Evolutionary conservation across 2,888 invertebrate genomes (phyloP).

Genomic region (Tinea semifulvella): DNA sequence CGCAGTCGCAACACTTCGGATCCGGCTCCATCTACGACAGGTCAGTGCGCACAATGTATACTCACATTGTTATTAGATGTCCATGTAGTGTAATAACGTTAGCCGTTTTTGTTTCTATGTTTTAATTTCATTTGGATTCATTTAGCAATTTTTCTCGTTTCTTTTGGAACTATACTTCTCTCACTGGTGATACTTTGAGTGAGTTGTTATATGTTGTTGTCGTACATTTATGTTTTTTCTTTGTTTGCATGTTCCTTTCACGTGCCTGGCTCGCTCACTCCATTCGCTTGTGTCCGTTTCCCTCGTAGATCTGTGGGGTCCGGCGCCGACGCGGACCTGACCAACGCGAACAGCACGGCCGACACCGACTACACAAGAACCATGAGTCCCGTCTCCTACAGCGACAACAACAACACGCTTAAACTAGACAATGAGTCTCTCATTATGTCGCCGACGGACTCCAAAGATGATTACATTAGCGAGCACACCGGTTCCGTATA

Average conservation of each 20-base stretch:
- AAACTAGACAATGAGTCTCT: slow-evolving; percentile 59
- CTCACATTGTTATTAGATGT: slow-evolving; percentile 33
- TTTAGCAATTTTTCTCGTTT: slow-evolving; percentile 1
- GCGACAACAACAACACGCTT: slow-evolving; percentile 58
- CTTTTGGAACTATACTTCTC: not conserved
- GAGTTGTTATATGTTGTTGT: slow-evolving; percentile 8
- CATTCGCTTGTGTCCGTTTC: slow-evolving; percentile 58
- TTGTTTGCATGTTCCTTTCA: slow-evolving; percentile 61
- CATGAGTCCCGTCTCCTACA: slow-evolving; percentile 43
- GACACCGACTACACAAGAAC: slow-evolving; percentile 46
- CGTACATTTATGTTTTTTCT: slow-evolving; percentile 21
- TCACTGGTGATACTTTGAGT: slow-evolving; percentile 1
- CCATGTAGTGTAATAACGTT: slow-evolving; percentile 15
- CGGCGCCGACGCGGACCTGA: slow-evolving; percentile 38
- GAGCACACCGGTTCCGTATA: slow-evolving; percentile 44
- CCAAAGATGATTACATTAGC: slow-evolving; percentile 47
- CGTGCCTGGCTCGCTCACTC: slow-evolving; percentile 45
- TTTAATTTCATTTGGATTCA: not conserved
- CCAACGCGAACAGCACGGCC: slow-evolving; percentile 37
- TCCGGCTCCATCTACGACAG: slow-evolving; percentile 85
- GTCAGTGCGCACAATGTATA: slow-evolving; percentile 49
- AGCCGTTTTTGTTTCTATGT: slow-evolving; percentile 1
- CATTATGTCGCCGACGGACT: slow-evolving; percentile 48
- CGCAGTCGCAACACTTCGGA: slow-evolving; percentile 75
- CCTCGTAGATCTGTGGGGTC: slow-evolving; percentile 48